phyloP scores from a whole-genome alignment of 1,140 invertebrate genomes.

The Zaprionus taronus region DNA sequence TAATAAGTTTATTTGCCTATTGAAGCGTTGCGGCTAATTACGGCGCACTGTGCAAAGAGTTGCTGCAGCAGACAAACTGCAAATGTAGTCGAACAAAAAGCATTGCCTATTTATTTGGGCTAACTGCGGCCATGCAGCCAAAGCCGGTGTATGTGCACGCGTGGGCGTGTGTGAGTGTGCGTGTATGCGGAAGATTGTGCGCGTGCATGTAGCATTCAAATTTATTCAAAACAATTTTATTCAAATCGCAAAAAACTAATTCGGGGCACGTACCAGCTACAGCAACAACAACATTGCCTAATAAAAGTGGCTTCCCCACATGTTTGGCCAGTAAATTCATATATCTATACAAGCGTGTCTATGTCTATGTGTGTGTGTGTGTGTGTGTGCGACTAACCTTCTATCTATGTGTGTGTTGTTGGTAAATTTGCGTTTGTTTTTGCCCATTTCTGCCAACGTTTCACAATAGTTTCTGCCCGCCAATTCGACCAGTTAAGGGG shows the following conservation, averaged over 20 bases:
- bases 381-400: conserved; percentile 10
- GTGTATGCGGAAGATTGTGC: conserved; percentile 31
- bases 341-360: conserved; percentile 30
- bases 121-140: conserved; percentile 25
- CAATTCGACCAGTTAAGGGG: conserved; percentile 52
- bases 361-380: conserved; percentile 23
- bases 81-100: conserved; percentile 36
- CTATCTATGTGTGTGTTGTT: conserved; percentile 19
- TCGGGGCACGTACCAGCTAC: conserved; percentile 67
- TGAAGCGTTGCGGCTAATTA: conserved; percentile 55
- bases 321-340: conserved; percentile 44
- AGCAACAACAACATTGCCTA: conserved; percentile 41
- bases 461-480: conserved; percentile 58
- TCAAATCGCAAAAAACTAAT: conserved; percentile 82
- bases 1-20: conserved; percentile 24
- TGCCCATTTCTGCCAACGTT: conserved; percentile 71
- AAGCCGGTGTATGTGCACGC: background rate
- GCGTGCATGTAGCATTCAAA: conserved; percentile 69
- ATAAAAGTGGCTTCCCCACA: conserved; percentile 60
- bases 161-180: conserved; percentile 9
- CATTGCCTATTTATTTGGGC: conserved; percentile 65
- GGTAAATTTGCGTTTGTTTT: conserved; percentile 51
- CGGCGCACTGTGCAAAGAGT: conserved; percentile 27
- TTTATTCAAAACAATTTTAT: conserved; percentile 82
- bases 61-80: conserved; percentile 38